phyloP scores from a whole-genome alignment of 2,888 invertebrate species.

The Gymnosoma rotundatum region DNA sequence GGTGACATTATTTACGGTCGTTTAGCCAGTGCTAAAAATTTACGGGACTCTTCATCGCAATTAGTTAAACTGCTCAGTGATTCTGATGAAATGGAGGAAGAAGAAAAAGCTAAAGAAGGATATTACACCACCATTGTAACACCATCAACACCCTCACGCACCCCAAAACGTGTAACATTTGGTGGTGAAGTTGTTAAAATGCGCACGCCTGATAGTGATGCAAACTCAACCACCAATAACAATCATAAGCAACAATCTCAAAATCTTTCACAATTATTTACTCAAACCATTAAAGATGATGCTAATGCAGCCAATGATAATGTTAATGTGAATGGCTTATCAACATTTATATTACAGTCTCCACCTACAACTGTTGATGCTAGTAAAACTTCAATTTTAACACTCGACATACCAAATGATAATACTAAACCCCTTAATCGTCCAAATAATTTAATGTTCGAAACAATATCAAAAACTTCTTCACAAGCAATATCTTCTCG shows the following conservation, averaged over 20 bases:
- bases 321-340: conserved; percentile 37
- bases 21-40: conserved; percentile 74
- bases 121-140: conserved; percentile 64
- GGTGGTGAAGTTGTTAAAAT: conserved; percentile 94
- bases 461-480: background rate
- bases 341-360: conserved; percentile 59
- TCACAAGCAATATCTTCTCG: conserved; percentile 43
- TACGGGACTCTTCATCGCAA: conserved; percentile 75
- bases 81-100: conserved; percentile 85
- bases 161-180: conserved; percentile 89
- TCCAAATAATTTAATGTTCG: background rate
- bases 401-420: conserved; percentile 80
- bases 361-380: conserved; percentile 42
- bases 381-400: conserved; percentile 74
- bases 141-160: conserved; percentile 82
- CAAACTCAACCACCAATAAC: conserved; percentile 82
- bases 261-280: conserved; percentile 13
- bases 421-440: conserved; percentile 79
- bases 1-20: conserved; percentile 80
- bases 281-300: conserved; percentile 1
- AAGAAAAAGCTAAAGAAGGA: conserved; percentile 60
- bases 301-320: background rate
- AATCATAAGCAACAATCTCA: conserved; percentile 55
- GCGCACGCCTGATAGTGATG: conserved; percentile 92
- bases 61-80: conserved; percentile 86